A percentile compares a stretch with the other conserved stretches of the same genome.
phyloP scores from a whole-genome alignment of 2,113 vertebrate species.

The Melierax canorus region DNA sequence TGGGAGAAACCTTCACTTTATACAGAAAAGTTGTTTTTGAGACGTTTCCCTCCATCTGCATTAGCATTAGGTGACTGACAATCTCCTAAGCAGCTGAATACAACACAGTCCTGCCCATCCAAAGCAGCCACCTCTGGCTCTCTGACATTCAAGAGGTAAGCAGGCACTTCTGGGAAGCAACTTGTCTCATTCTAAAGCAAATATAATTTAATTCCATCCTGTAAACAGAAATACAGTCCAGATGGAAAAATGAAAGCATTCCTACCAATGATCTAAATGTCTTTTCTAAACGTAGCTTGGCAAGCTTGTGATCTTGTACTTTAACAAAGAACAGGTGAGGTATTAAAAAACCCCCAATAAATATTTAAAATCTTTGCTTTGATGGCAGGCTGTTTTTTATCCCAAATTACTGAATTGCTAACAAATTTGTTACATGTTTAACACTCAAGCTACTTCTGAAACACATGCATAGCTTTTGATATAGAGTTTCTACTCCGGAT shows the following conservation, averaged over 20 bases:
- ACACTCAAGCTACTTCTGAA: background rate
- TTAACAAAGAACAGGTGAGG: background rate
- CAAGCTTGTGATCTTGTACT: background rate
- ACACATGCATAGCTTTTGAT: rapidly evolving
- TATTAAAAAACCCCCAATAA: background rate
- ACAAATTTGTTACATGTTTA: background rate
- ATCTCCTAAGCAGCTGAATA: background rate
- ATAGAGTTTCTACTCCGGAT: background rate
- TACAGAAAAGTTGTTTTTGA: background rate
- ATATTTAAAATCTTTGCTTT: background rate
- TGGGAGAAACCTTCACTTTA: background rate
- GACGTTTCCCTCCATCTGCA: background rate
- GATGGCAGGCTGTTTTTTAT: background rate
- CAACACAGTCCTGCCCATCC: background rate
- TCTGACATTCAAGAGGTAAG: background rate
- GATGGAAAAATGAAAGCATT: background rate
- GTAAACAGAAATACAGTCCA: background rate
- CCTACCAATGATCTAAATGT: background rate
- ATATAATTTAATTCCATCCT: background rate
- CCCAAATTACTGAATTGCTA: background rate
- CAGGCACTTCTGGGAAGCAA: background rate
- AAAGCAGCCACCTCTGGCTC: background rate
- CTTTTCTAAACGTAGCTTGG: background rate
- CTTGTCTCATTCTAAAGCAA: background rate
- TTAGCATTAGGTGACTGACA: background rate